Evolutionary conservation across 1,140 invertebrate species (phyloP), one percentile per base, ranked within the genome.

Genomic region (Drosophila teissieri): DNA sequence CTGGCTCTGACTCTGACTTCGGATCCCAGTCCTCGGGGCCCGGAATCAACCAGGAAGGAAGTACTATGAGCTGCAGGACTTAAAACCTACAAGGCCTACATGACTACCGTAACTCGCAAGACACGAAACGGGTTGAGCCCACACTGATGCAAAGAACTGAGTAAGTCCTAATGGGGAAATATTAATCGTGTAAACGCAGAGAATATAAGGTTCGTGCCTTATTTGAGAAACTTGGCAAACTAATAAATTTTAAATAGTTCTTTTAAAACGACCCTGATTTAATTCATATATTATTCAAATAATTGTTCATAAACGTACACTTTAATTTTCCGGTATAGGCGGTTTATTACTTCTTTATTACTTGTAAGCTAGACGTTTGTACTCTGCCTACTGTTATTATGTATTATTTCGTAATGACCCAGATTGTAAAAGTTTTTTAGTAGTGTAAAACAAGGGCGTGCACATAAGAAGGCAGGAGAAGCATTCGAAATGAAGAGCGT

Each of bases 401-500:
- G 10, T 1, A 7, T 4, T 22, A 34, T 37, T 3, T 2, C 24
- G 27, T 31, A 31, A 8, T 8, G 27, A 10, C 7, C 31, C 31
- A 31, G 8, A 10, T 31, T 8, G 7, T 31, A 10, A 31, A 31
- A 31, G 27, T 31, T 31, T 31, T 31, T 31, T 10, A 31, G 7
- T 8, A 7, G 61, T 68, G 61, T 68, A 65, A 1, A 24, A 45
- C 60, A 37, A 5, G 58, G 60, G 60, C 45, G 63, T 49, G 19
- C 37, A 24, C 31, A 44, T 44, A 52, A 68, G 60, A 49, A 31
- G 46, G 37, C 60, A 56, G 64, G 44, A 68, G 61, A 78, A 48
- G 64, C 83, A 86, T 88, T 88, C 52, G 62, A 76, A 86, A 86
- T 83, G 83, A 86, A 86, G 83, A 77, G 83, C 83, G 83, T 88